A percentile compares a stretch with the other conserved stretches of the same genome.
These are phyloP conservation scores for Ifrita kowaldi DNA, from an alignment of 2,113 vertebrate species.

Conservation along the genomic window DNA sequence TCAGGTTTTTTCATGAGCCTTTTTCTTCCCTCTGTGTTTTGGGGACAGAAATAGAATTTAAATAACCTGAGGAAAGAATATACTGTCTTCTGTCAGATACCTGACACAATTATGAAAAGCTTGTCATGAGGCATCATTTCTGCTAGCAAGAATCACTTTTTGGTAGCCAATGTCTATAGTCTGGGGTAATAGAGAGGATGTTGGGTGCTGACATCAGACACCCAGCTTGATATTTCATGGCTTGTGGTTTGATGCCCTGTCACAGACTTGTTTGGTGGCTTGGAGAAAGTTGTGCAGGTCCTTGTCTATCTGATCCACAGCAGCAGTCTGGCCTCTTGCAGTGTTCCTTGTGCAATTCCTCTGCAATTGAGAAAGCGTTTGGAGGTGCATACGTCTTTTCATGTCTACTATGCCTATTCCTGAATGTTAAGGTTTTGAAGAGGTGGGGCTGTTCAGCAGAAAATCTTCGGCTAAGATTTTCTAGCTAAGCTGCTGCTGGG, in stretches of 20 bases:
- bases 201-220: not conserved
- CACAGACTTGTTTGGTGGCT: not conserved
- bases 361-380: not conserved
- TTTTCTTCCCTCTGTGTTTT: not conserved
- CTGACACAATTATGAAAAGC: not conserved
- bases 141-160: not conserved
- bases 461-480: too few relatives aligned
- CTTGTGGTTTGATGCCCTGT: not conserved
- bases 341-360: not conserved
- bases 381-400: not conserved
- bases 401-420: not conserved
- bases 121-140: not conserved
- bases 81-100: not conserved
- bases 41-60: not conserved
- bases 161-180: not conserved
- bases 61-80: not conserved
- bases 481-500: not conserved
- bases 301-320: fast-evolving
- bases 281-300: not conserved
- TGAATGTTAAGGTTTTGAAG: not conserved
- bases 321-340: not conserved
- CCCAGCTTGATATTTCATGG: not conserved
- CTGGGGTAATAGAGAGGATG: not conserved
- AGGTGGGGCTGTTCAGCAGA: not conserved
- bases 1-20: not conserved